Percentiles rank a stretch among this genome's conserved stretches.
These are phyloP conservation scores for Agapornis roseicollis DNA, from an alignment of 2,113 vertebrate species.

Conservation along the genomic window DNA sequence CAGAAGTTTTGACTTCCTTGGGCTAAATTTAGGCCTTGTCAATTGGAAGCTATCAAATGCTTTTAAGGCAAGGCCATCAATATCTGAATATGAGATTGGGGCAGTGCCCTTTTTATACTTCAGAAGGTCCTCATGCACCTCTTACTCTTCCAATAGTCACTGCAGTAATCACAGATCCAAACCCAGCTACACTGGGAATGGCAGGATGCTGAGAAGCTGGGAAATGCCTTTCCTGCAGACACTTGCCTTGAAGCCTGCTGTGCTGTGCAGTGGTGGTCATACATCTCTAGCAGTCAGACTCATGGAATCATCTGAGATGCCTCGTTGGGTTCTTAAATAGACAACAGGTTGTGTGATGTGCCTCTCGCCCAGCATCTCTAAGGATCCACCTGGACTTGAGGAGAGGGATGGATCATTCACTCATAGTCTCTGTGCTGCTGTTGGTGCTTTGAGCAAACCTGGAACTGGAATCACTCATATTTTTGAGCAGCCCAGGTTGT, in stretches of 20 bases:
- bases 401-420: neutral
- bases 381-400: neutral
- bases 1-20: neutral
- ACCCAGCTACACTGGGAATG: rapidly evolving
- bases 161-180: neutral
- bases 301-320: neutral
- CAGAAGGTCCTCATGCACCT: neutral
- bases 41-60: constrained; percentile 4
- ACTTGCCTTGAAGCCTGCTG: neutral
- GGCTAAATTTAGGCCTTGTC: constrained; percentile 40
- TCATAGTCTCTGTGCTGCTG: neutral
- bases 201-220: neutral
- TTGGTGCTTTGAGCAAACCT: neutral
- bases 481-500: neutral
- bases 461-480: neutral
- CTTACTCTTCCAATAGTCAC: neutral
- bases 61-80: constrained; percentile 48
- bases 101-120: neutral
- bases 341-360: neutral
- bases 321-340: rapidly evolving
- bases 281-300: neutral
- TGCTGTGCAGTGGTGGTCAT: rapidly evolving
- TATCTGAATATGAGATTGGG: constrained; percentile 15
- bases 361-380: neutral
- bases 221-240: neutral